Evolutionary conservation across 2,888 invertebrate genomes (phyloP).

Genomic region (Scaptomyza polygonia): DNA sequence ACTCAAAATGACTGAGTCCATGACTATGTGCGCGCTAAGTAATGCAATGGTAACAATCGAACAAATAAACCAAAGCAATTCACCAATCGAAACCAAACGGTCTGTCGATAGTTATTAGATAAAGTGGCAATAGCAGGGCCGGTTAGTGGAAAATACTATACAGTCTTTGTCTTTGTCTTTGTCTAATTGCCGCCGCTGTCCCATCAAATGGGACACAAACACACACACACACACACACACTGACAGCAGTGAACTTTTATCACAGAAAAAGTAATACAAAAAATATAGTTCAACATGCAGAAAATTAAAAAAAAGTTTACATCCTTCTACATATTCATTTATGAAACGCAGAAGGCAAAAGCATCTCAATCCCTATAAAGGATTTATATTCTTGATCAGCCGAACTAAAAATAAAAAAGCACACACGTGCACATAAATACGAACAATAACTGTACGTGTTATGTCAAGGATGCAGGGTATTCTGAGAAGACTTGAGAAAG

Average conservation of each 20-base stretch:
- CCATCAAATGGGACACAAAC: neutral
- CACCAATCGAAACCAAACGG: slow-evolving; percentile 41
- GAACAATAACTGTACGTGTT: too few relatives aligned
- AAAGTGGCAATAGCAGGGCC: neutral
- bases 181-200: slow-evolving; percentile 11
- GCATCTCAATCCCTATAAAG: too few relatives aligned
- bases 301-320: too few relatives aligned
- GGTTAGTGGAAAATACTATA: neutral
- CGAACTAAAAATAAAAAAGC: too few relatives aligned
- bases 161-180: neutral
- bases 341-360: too few relatives aligned
- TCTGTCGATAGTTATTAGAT: slow-evolving; percentile 7
- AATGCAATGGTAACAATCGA: slow-evolving; percentile 61
- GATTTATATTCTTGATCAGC: too few relatives aligned
- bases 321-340: too few relatives aligned
- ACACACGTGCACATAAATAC: too few relatives aligned
- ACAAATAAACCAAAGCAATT: slow-evolving; percentile 20
- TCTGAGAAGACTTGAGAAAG: too few relatives aligned
- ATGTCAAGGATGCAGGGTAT: too few relatives aligned
- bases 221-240: neutral
- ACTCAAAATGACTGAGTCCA: neutral
- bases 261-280: slow-evolving; percentile 2
- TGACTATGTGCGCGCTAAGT: slow-evolving; percentile 44
- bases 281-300: too few relatives aligned
- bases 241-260: slow-evolving; percentile 34